A percentile compares a stretch with the other conserved stretches of the same genome.
Conservation (phyloP, 2,888 invertebrate genomes). For the Boloria selene region DNA sequence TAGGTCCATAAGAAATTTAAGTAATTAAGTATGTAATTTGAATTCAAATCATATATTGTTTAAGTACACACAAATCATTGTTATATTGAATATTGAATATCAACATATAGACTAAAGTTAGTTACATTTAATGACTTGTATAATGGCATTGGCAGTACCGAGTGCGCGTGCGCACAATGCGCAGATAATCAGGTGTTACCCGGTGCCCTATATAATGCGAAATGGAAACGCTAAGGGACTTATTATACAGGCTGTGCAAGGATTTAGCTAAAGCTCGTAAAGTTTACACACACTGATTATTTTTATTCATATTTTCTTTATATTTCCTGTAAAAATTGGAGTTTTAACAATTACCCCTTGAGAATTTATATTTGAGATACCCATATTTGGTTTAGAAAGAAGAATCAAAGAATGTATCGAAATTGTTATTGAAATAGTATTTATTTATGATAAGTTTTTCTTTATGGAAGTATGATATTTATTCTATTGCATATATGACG, state of each 20-base stretch:
- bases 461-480: no score
- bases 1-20: no score
- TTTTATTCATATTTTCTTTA: background rate
- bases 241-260: constrained; percentile 49
- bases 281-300: background rate
- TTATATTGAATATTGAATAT: constrained; percentile 17
- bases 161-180: constrained; percentile 46
- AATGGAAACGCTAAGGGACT: constrained; percentile 64
- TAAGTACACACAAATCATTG: constrained; percentile 1
- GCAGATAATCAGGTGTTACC: constrained; percentile 78
- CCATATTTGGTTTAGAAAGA: no score
- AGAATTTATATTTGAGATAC: no score
- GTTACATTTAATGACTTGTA: constrained; percentile 24
- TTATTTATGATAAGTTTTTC: no score
- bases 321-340: no score
- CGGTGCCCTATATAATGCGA: constrained; percentile 73
- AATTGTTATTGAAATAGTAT: no score
- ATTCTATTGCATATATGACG: no score
- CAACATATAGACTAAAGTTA: constrained; percentile 7
- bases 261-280: background rate
- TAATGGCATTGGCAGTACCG: constrained; percentile 29
- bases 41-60: no score
- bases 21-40: no score
- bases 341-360: no score
- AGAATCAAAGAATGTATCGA: no score